These are phyloP conservation scores for Monoplex corrugatus DNA, from an alignment of 2,888 invertebrate genomes.

Conservation along the genomic window DNA sequence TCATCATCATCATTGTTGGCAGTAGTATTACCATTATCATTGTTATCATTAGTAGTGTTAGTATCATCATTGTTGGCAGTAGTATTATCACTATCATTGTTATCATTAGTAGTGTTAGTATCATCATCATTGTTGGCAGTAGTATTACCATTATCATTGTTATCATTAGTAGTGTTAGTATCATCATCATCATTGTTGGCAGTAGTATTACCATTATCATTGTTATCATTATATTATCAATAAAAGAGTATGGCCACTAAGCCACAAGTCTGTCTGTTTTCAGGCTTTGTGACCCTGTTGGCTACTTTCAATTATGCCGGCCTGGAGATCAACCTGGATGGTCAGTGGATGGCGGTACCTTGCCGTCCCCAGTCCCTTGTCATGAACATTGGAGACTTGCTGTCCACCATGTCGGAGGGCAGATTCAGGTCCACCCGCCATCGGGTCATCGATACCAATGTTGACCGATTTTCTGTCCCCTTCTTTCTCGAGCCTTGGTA, in stretches of 20 bases:
- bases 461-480: slow-evolving; percentile 66
- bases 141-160: too few species aligned
- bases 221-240: background rate
- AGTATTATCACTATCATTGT: too few species aligned
- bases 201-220: background rate
- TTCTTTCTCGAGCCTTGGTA: slow-evolving; percentile 71
- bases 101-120: too few species aligned
- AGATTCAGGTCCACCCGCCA: slow-evolving; percentile 69
- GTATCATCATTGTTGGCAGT: too few species aligned
- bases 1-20: too few species aligned
- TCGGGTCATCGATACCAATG: slow-evolving; percentile 68
- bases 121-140: too few species aligned
- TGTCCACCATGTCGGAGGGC: slow-evolving; percentile 67
- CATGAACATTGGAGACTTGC: slow-evolving; percentile 71
- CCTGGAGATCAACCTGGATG: slow-evolving; percentile 64
- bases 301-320: slow-evolving; percentile 65
- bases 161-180: too few species aligned
- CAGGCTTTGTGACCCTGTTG: slow-evolving; percentile 47
- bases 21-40: too few species aligned
- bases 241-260: too few species aligned
- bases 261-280: background rate
- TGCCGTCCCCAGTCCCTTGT: slow-evolving; percentile 65
- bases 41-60: too few species aligned
- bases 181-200: too few species aligned
- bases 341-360: slow-evolving; percentile 64